Evolutionary conservation across 2,113 vertebrate genomes (phyloP), one percentile per base, ranked within the genome.

Genomic region (Salvator merianae): DNA sequence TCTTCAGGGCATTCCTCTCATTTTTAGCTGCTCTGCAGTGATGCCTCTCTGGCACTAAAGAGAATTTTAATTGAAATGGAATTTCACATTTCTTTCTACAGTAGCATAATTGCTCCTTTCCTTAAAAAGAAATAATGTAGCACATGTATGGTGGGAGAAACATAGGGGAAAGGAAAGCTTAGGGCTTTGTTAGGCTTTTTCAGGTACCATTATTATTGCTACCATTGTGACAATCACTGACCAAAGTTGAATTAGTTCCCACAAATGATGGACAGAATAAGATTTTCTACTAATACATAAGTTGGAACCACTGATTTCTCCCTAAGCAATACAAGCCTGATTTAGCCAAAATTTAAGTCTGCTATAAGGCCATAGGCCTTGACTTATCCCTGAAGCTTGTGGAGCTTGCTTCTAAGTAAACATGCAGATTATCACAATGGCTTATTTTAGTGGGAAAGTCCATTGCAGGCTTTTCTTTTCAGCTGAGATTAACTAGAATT

Each of bases 251-350:
- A 77, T 62, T 26, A 6, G 18, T 53, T 2, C 38, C 2, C 8
- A 30, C 40, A 74, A 72, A 0, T n/a, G 14, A 4, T 74, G 4
- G 16, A 26, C 26, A 1, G 53, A 76, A 40, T 1, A 9, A 1
- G 0, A 36, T 28, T 7, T 81, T 73, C 59, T 62, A 50, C n/a
- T 9, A 0, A 32, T 5, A 3, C 36, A 69, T 7, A 2, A 38
- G 1, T 55, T 24, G 16, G 76, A 79, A 50, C 14, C 34, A 47
- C 32, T 7, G 50, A 73, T 30, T 65, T 81, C 72, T 2, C 65
- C 63, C 24, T 3, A 1, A 0, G 0, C 30, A 66, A 76, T 26
- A 68, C n/a, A 14, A 63, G 9, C 5, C 16, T 5, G 28, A 40
- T 38, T 12, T 28, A 77, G 74, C 18, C 32, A 76, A 55, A 7